phyloP scores from a whole-genome alignment of 1,140 invertebrate species.

The Melipona quadrifasciata region DNA sequence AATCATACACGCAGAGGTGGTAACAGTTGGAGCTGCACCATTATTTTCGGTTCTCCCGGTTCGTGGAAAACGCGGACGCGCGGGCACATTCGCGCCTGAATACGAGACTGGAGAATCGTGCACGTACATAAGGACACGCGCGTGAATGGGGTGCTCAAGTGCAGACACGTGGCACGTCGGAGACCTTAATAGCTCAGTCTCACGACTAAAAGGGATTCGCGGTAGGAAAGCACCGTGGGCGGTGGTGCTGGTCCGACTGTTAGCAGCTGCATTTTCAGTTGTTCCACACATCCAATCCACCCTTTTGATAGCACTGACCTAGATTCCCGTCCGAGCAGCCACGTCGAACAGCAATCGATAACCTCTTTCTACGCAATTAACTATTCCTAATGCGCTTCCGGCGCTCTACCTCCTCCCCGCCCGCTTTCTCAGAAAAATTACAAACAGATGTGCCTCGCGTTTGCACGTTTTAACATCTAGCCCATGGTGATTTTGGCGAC shows the following conservation, averaged over 20 bases:
- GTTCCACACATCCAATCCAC: slow-evolving; percentile 16
- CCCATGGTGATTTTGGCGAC: no score
- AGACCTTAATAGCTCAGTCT: slow-evolving; percentile 46
- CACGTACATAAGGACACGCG: background rate
- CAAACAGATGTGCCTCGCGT: background rate
- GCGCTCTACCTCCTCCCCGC: background rate
- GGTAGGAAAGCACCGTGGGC: slow-evolving; percentile 26
- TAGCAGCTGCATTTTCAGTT: slow-evolving; percentile 37
- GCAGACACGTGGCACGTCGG: slow-evolving; percentile 47
- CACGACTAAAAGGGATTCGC: slow-evolving; percentile 41
- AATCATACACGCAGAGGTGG: no score
- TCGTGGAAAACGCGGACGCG: background rate
- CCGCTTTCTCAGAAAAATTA: background rate
- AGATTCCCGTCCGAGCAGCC: slow-evolving; percentile 11
- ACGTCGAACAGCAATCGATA: slow-evolving; percentile 23
- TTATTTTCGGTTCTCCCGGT: background rate
- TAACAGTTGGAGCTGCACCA: no score
- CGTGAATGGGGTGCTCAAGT: slow-evolving; percentile 23
- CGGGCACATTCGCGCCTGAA: background rate
- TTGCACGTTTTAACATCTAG: no score
- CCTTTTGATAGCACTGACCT: slow-evolving; percentile 34
- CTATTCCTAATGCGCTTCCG: background rate
- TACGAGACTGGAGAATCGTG: background rate
- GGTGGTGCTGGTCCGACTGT: background rate
- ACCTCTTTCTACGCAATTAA: slow-evolving; percentile 8